Percentiles rank a stretch among this genome's conserved stretches.
These are phyloP conservation scores for Garrulus glandarius DNA, from an alignment of 2,797 vertebrate species.

Conservation along the genomic window DNA sequence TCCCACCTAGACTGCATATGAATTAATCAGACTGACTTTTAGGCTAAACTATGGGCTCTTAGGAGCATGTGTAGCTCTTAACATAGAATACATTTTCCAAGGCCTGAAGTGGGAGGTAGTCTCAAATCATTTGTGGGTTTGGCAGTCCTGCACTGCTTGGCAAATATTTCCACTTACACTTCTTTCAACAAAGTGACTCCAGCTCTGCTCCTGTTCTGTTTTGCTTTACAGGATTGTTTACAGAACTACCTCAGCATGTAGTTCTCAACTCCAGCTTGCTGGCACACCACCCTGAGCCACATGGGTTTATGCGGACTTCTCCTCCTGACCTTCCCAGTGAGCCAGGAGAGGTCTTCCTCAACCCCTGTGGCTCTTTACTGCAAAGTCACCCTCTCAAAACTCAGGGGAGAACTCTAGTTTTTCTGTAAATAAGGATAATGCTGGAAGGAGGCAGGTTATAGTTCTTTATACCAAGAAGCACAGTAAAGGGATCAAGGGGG, in stretches of 20 bases:
- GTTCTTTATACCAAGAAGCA: background rate
- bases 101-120: background rate
- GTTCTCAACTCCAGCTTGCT: background rate
- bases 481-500: background rate
- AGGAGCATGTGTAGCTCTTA: background rate
- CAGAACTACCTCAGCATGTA: background rate
- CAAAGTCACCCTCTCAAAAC: background rate
- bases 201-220: background rate
- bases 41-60: background rate
- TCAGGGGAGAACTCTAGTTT: background rate
- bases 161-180: background rate
- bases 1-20: background rate
- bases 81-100: background rate
- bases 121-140: background rate
- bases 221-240: background rate
- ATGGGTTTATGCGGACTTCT: background rate
- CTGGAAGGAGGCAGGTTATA: background rate
- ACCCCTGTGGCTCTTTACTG: background rate
- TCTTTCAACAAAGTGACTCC: background rate
- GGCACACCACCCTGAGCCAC: background rate
- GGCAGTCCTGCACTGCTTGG: background rate
- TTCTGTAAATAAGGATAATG: background rate
- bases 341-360: background rate
- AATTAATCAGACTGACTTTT: background rate
- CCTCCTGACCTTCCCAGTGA: background rate